A percentile compares a stretch with the other conserved stretches of the same genome.
phyloP scores from a whole-genome alignment of 2,888 invertebrate species.

The Chaetoderma sp. region DNA sequence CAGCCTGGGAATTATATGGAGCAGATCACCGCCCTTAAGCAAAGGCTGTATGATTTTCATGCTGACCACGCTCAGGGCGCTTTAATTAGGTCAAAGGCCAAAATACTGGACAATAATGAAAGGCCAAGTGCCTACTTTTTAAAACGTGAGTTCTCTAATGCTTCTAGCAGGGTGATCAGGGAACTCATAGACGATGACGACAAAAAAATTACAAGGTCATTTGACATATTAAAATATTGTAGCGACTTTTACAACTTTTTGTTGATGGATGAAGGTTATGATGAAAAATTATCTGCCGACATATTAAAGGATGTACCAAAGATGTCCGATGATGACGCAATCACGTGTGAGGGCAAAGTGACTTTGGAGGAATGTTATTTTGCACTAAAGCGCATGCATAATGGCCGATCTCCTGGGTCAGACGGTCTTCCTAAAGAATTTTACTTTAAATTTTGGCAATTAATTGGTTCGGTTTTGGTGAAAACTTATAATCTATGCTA shows the following conservation, averaged over 20 bases:
- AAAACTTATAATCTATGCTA: not conserved
- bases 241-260: not conserved
- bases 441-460: slow-evolving; percentile 5
- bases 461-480: not conserved
- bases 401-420: slow-evolving; percentile 10
- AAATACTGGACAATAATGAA: too few species aligned
- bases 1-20: too few species aligned
- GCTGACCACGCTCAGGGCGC: too few species aligned
- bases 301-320: not conserved
- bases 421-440: slow-evolving; percentile 19
- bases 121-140: too few species aligned
- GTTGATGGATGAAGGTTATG: not conserved
- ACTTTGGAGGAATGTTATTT: not conserved
- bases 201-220: too few species aligned
- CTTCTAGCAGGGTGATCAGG: too few species aligned
- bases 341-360: not conserved
- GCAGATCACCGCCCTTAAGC: too few species aligned
- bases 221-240: not conserved
- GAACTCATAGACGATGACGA: too few species aligned
- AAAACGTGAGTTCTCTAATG: too few species aligned
- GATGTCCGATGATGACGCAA: not conserved
- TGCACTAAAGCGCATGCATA: slow-evolving; percentile 2
- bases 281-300: not conserved
- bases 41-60: too few species aligned
- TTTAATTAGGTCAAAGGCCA: too few species aligned